Conservation (phyloP, 1,140 invertebrate genomes). For the Galleria mellonella region DNA sequence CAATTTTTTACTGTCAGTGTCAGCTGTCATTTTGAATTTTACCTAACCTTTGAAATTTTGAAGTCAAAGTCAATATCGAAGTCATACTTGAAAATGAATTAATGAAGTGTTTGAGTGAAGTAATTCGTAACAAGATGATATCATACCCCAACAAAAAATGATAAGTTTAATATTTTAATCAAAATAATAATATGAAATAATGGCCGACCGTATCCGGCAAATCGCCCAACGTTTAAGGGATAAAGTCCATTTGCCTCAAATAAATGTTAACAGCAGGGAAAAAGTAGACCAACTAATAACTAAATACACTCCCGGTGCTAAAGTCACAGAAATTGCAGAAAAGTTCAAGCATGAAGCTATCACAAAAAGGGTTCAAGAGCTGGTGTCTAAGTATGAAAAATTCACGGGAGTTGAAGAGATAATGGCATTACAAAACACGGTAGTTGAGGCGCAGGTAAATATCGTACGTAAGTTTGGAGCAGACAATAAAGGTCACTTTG, state of each 20-base stretch:
- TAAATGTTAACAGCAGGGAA: slow-evolving; percentile 32
- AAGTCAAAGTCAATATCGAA: too few relatives aligned
- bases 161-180: slow-evolving; percentile 1
- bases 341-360: slow-evolving; percentile 52
- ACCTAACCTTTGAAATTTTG: too few relatives aligned
- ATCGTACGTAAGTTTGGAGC: too few relatives aligned
- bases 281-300: slow-evolving; percentile 56
- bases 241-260: slow-evolving; percentile 41
- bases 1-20: too few relatives aligned
- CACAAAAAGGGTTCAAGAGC: slow-evolving; percentile 41
- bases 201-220: slow-evolving; percentile 56
- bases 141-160: slow-evolving; percentile 12
- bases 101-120: too few relatives aligned
- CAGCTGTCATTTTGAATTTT: too few relatives aligned
- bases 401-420: slow-evolving; percentile 71
- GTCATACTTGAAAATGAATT: too few relatives aligned
- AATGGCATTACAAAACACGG: slow-evolving; percentile 66
- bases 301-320: slow-evolving; percentile 48
- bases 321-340: slow-evolving; percentile 48
- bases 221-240: slow-evolving; percentile 48
- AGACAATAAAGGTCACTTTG: too few relatives aligned
- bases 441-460: slow-evolving; percentile 64
- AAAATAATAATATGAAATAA: slow-evolving; percentile 40
- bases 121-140: too few relatives aligned
- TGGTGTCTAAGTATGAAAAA: slow-evolving; percentile 66